These are phyloP conservation scores for Suncus etruscus DNA, from an alignment of 2,113 vertebrate species.

Conservation along the genomic window DNA sequence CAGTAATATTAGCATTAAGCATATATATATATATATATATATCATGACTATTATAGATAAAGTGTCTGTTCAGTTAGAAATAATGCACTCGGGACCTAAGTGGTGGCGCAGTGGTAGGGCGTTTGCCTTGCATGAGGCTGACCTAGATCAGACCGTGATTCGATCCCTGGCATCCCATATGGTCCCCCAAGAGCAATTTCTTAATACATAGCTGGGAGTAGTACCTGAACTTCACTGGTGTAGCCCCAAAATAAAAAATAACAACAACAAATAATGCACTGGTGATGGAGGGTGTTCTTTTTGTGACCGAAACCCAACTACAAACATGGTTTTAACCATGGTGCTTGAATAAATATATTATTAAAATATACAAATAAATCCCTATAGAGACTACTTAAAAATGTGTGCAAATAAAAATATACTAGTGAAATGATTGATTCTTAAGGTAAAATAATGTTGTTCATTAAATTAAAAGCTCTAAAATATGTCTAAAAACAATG, in stretches of 20 bases:
- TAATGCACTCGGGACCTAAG: not conserved
- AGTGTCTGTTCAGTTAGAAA: not conserved
- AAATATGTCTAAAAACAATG: not conserved
- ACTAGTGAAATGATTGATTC: conserved; percentile 2
- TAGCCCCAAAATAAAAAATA: no score
- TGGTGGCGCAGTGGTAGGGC: no score
- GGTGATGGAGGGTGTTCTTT: no score
- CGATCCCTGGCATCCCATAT: not conserved
- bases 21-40: not conserved
- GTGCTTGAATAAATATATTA: not conserved
- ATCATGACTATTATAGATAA: not conserved
- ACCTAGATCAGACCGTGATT: no score
- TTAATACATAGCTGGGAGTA: no score
- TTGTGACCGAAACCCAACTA: no score
- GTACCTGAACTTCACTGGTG: no score
- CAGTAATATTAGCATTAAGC: not conserved
- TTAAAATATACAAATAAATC: no score
- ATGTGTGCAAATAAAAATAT: not conserved
- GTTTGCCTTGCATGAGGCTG: no score
- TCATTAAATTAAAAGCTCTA: not conserved
- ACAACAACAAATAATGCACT: no score
- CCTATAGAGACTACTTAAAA: no score
- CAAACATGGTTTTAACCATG: no score
- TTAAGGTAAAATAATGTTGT: not conserved
- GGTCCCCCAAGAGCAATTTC: not conserved